Evolutionary conservation across 2,113 vertebrate genomes (phyloP), one percentile per base, ranked within the genome.

Genomic region (Peucedramus taeniatus): DNA sequence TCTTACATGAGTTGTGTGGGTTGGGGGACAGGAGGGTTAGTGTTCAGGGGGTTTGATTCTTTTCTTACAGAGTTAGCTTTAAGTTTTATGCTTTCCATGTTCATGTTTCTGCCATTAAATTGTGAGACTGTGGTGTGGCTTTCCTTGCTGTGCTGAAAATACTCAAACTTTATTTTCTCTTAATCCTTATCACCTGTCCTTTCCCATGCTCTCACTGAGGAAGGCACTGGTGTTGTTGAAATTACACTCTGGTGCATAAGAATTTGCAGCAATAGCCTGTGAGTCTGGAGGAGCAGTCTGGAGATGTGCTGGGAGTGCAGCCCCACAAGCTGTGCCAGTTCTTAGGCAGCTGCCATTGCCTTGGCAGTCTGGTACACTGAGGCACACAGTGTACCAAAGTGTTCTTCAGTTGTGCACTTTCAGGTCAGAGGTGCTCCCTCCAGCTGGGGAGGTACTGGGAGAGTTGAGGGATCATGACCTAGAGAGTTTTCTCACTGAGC

Each of bases 111-210:
- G 81, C 87, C 71, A 64, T 95, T 96, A 96, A 97, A 94, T 97
- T 66, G 12, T 51, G 70, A 92, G 51, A 54, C 40, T 10, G 6
- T 4, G 15, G 93, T 96, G 90, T 98, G 89, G 49, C 85, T 98
- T 97, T 97, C 94, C 90, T 89, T 21, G 24, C 87, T 70, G 20
- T 50, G 77, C 89, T 82, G 86, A 96, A 96, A 93, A 96, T 95
- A 97, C 31, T 97, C 77, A 96, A 70, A 96, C 94, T 84, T 63
- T 24, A 91, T 93, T 42, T 93, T 90, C 30, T 69, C 87, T 87
- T 97, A 97, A 97, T 98, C 94, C 96, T 94, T 70, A 78, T 96
- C 97, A 97, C 97, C 97, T 97, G 97, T 97, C 85, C 79, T 84
- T 27, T 93, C 77, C 45, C 22, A 16, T 66, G 42, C 61, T 88